Conservation (phyloP, 2,797 vertebrate species). For the Tenualosa thibaudeaui region DNA sequence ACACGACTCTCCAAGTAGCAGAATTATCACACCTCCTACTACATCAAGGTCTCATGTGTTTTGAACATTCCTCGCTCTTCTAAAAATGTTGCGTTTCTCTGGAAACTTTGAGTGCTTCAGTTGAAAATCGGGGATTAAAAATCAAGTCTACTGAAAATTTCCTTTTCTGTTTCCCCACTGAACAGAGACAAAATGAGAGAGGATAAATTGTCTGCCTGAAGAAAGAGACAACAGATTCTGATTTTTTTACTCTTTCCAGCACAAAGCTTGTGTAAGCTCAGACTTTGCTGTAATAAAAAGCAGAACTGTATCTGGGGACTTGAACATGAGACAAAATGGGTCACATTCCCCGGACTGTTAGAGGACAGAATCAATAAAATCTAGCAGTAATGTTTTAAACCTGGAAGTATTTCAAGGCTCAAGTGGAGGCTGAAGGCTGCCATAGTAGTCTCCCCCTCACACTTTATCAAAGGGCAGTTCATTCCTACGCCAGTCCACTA, state of each 20-base stretch:
- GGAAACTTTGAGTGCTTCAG: not conserved
- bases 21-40: slow-evolving; percentile 18
- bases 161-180: not conserved
- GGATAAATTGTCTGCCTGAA: not conserved
- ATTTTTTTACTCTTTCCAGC: not conserved
- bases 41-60: not conserved
- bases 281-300: not conserved
- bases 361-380: not conserved
- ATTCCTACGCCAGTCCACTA: not conserved
- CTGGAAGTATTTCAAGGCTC: slow-evolving; percentile 1
- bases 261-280: not conserved
- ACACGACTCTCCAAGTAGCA: slow-evolving; percentile 21
- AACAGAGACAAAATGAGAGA: not conserved
- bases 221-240: not conserved
- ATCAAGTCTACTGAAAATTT: not conserved
- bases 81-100: not conserved
- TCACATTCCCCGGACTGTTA: not conserved
- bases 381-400: not conserved
- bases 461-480: not conserved
- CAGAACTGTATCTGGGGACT: not conserved
- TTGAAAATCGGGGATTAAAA: not conserved
- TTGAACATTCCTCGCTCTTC: not conserved
- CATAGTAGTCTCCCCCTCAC: not conserved
- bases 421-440: not conserved
- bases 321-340: not conserved